Percentiles rank a stretch among this genome's conserved stretches.
These are phyloP conservation scores for Bombus waltoni DNA, from an alignment of 1,140 invertebrate species.

Conservation along the genomic window DNA sequence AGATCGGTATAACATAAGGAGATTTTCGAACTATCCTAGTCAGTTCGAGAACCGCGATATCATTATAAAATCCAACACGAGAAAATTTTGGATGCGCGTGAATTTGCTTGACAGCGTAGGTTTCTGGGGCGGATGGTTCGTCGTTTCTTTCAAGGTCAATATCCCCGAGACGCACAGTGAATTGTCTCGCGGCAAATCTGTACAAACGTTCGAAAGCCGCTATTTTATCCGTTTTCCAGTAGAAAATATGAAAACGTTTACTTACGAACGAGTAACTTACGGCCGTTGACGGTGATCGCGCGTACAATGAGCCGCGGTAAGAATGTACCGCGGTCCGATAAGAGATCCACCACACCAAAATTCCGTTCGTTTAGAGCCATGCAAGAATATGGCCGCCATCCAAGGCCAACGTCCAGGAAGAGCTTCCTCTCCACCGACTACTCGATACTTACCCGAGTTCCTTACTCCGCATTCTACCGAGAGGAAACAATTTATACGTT, in stretches of 20 bases:
- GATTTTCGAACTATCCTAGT: constrained; percentile 89
- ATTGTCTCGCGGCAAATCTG: constrained; percentile 93
- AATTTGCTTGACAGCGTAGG: constrained; percentile 89
- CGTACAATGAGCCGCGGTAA: constrained; percentile 97
- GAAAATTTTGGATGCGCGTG: constrained; percentile 91
- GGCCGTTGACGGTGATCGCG: constrained; percentile 92
- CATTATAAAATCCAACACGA: constrained; percentile 94
- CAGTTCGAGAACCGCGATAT: constrained; percentile 92
- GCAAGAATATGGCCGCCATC: constrained; percentile 96
- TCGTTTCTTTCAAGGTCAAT: constrained; percentile 92
- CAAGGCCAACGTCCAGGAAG: constrained; percentile 93
- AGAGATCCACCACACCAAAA: constrained; percentile 97
- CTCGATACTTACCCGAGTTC: constrained; percentile 91
- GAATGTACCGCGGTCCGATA: constrained; percentile 90
- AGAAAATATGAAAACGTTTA: background rate
- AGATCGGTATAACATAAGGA: constrained; percentile 94
- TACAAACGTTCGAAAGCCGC: background rate
- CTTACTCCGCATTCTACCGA: constrained; percentile 89
- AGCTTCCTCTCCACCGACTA: constrained; percentile 94
- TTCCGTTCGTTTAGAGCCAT: constrained; percentile 92
- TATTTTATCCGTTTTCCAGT: background rate
- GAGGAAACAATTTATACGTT: constrained; percentile 26
- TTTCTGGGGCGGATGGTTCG: constrained; percentile 91
- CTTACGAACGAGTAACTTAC: constrained; percentile 84
- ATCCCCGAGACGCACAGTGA: constrained; percentile 94